Base-by-base conservation (phyloP, 2,113 vertebrate species). In the Syrrhaptes paradoxus region DNA sequence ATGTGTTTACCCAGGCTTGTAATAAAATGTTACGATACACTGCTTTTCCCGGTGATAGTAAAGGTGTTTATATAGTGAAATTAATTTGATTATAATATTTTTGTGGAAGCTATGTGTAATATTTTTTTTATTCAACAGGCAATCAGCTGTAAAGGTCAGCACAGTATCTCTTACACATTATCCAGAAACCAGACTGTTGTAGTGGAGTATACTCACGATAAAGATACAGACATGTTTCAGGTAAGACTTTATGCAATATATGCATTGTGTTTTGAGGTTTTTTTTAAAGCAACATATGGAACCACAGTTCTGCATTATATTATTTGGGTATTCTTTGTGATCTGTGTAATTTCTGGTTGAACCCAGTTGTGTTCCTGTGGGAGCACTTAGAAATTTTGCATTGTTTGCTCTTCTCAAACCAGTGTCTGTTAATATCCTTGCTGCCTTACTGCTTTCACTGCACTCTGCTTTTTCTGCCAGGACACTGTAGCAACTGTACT, bases 211-310 rank as follows among this genome's bases (percentile, higher is more conserved):
- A 98, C 99, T 76, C 99, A 99, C 29, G 99, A 99, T 48, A 99
- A 99, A 96, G 99, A 99, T 71, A 99, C 98, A 3, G 99, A 99
- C 96, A 99, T 99, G 99, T 99, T 99, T 97, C 99, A 99, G 99
- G 99, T 99, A 98, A 98, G 90, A 18, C 48, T 59, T 14, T 65
- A 15, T 32, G 24, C 61, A 62, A 65, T 46, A 36, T 21, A 14
- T 45, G 25, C 25, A 22, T 49, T 77, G 41, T 41, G 41, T 13
- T 41, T 41, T 41, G 41, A 13, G 12, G 9, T 26, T 41, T 54
- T 73, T 82, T 57, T 21, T 4, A 77, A 82, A 73, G 24, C 51
- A 71, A 2, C 19, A 9, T 36, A 10, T 11, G 28, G 29, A 72
- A 38, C 9, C 19, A 38, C 5, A 15, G n/a, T 38, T 59, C 12